phyloP scores from a whole-genome alignment of 2,113 vertebrate species.

The Thymallus thymallus region DNA sequence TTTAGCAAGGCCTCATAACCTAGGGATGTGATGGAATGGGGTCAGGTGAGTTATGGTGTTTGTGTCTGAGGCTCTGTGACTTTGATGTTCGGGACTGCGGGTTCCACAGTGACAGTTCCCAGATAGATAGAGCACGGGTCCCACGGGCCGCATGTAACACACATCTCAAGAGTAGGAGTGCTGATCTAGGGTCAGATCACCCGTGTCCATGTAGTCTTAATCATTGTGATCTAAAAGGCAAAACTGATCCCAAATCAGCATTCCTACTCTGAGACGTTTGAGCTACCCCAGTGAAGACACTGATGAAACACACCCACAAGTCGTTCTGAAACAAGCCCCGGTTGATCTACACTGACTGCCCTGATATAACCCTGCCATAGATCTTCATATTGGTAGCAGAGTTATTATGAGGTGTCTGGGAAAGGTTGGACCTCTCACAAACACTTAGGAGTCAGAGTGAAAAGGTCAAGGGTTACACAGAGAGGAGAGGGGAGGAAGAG shows the following conservation, averaged over 20 bases:
- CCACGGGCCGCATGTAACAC: too few species aligned
- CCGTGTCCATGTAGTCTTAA: too few species aligned
- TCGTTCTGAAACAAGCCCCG: background rate
- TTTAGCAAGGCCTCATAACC: background rate
- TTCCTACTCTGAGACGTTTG: too few species aligned
- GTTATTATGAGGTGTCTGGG: constrained; percentile 26
- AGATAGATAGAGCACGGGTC: background rate
- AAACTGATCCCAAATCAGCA: background rate
- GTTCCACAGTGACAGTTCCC: background rate
- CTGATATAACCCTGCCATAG: background rate
- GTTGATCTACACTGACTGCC: background rate
- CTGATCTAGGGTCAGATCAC: too few species aligned
- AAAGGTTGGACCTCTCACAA: constrained; percentile 49
- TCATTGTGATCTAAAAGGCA: too few species aligned
- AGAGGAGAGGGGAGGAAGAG: constrained; percentile 1
- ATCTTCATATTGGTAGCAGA: background rate
- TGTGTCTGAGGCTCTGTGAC: constrained; percentile 38
- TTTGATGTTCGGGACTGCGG: constrained; percentile 42
- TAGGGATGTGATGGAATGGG: constrained; percentile 54
- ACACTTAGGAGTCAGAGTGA: constrained; percentile 17
- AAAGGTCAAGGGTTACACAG: constrained; percentile 27
- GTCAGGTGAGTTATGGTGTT: constrained; percentile 50
- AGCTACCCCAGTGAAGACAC: background rate
- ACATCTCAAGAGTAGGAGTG: too few species aligned
- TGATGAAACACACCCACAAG: background rate